Evolutionary conservation across 2,113 vertebrate genomes (phyloP).

Genomic region (Hippocampus guttulatus): DNA sequence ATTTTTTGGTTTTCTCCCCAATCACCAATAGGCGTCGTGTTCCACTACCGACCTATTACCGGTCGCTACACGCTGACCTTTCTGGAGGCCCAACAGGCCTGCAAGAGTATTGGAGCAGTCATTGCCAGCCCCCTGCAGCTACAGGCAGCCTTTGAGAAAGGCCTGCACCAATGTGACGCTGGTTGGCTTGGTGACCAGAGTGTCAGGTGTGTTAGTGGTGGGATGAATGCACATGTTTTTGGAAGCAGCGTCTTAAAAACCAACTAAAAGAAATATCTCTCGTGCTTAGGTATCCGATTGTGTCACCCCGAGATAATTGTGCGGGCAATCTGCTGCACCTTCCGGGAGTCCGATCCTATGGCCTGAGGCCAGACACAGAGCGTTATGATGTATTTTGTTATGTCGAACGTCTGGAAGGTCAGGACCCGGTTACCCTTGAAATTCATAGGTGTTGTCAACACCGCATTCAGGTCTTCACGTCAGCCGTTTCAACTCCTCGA

Average conservation of each 20-base stretch:
- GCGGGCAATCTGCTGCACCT: constrained; percentile 77
- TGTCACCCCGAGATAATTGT: constrained; percentile 82
- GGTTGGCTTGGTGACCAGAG: constrained; percentile 93
- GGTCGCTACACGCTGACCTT: constrained; percentile 84
- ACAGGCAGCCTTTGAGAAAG: constrained; percentile 84
- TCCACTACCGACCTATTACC: constrained; percentile 82
- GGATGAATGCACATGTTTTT: not conserved
- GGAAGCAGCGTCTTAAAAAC: not conserved
- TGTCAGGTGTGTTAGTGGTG: constrained; percentile 76
- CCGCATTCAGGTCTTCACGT: not conserved
- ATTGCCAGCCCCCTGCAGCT: constrained; percentile 84
- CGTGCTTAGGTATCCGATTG: constrained; percentile 83
- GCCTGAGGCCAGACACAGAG: constrained; percentile 77
- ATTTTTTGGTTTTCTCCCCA: not conserved
- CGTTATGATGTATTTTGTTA: constrained; percentile 92
- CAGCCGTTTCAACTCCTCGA: constrained; percentile 1
- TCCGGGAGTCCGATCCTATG: constrained; percentile 82
- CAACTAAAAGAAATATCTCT: not conserved
- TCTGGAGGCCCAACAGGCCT: constrained; percentile 79
- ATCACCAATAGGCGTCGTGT: constrained; percentile 78
- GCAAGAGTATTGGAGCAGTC: constrained; percentile 72
- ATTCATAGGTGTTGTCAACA: not conserved
- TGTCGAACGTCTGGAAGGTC: constrained; percentile 81
- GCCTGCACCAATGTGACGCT: constrained; percentile 89
- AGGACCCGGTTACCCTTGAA: not conserved